A percentile compares a stretch with the other conserved stretches of the same genome.
Evolutionary conservation across 2,888 invertebrate species (phyloP).

Genomic region (Odiellus spinosus): DNA sequence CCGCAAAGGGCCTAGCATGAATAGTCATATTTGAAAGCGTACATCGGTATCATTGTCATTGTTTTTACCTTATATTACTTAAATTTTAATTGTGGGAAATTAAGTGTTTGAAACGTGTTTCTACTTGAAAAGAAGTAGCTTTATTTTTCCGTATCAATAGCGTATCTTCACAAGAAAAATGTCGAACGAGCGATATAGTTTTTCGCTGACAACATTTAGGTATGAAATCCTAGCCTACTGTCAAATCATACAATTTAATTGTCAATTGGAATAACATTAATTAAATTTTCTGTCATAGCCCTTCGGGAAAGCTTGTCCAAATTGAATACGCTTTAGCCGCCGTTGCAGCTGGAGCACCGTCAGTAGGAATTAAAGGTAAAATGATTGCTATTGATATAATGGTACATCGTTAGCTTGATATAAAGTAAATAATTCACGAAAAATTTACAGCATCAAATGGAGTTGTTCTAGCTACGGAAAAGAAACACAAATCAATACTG

Average conservation of each 20-base stretch:
- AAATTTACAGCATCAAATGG: constrained; percentile 76
- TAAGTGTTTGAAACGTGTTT: no score
- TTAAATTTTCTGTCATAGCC: constrained; percentile 42
- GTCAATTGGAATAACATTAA: neutral
- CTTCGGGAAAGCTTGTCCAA: constrained; percentile 97
- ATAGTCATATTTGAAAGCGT: no score
- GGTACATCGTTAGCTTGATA: no score
- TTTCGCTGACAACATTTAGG: constrained; percentile 79
- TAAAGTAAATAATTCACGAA: neutral
- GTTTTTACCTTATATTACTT: no score
- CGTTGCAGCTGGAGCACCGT: constrained; percentile 93
- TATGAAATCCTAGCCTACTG: constrained; percentile 28
- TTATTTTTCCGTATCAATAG: no score
- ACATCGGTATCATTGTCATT: no score
- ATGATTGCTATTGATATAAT: no score
- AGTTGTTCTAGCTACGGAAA: constrained; percentile 95
- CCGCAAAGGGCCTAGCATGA: no score
- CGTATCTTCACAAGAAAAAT: constrained; percentile 38
- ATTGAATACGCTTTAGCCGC: constrained; percentile 99
- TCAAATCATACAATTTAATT: neutral
- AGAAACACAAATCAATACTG: constrained; percentile 90
- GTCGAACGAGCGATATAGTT: constrained; percentile 92
- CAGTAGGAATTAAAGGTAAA: constrained; percentile 91
- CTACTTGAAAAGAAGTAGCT: no score
- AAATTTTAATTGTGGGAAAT: no score